phyloP scores from a whole-genome alignment of 2,888 invertebrate species.

The Ophion costatus region DNA sequence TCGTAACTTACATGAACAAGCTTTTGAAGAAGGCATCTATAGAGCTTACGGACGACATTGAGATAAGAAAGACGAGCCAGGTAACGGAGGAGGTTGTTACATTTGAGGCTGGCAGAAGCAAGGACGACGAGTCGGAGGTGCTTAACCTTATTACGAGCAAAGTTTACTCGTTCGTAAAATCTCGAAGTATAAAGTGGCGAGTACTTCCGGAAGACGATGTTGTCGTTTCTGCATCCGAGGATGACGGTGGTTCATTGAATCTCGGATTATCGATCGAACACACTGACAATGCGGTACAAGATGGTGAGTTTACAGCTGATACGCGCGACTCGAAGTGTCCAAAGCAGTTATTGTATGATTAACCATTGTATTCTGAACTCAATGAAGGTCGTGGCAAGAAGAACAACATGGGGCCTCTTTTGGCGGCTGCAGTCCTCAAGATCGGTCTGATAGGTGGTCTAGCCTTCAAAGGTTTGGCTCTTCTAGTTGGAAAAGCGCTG shows the following conservation, averaged over 20 bases:
- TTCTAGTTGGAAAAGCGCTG: slow-evolving; percentile 93
- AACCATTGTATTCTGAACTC: not conserved
- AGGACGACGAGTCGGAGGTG: slow-evolving; percentile 85
- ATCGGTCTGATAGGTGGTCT: slow-evolving; percentile 92
- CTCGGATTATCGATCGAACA: slow-evolving; percentile 90
- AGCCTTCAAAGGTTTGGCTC: slow-evolving; percentile 91
- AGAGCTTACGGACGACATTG: slow-evolving; percentile 90
- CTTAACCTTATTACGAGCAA: slow-evolving; percentile 89
- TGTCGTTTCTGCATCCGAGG: slow-evolving; percentile 88
- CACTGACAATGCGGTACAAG: slow-evolving; percentile 84
- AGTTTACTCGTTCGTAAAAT: slow-evolving; percentile 90
- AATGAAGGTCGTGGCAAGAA: slow-evolving; percentile 88
- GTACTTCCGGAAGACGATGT: slow-evolving; percentile 91
- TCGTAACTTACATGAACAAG: slow-evolving; percentile 92
- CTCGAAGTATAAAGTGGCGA: slow-evolving; percentile 91
- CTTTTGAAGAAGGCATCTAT: slow-evolving; percentile 92
- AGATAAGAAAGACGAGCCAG: slow-evolving; percentile 87
- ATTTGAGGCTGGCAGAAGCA: slow-evolving; percentile 86
- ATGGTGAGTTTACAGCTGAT: slow-evolving; percentile 75
- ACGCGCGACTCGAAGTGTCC: not conserved
- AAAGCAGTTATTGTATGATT: not conserved
- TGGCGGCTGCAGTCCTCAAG: slow-evolving; percentile 92
- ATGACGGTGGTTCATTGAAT: slow-evolving; percentile 88
- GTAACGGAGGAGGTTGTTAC: slow-evolving; percentile 86
- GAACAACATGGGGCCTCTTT: slow-evolving; percentile 89